Base-by-base conservation (phyloP, 2,113 vertebrate genomes). In the Rhombomys opimus region DNA sequence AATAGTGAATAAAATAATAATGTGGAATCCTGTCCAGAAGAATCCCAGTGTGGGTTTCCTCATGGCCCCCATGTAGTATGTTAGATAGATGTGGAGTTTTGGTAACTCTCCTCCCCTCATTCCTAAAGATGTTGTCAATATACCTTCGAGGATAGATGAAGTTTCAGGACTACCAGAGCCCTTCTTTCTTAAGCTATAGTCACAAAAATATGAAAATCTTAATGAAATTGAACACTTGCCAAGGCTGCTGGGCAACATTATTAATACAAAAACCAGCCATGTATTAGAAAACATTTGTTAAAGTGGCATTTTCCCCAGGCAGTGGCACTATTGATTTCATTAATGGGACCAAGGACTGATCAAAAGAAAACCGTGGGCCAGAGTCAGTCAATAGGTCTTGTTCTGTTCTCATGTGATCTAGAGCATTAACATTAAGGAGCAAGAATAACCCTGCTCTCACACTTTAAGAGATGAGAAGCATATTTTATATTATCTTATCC, bases 291-390 rank as follows among this genome's bases (percentile, higher is more conserved):
- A 84, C 15, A 78, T 38, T 68, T 93, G 17, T 82, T 81, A 82
- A 89, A 32, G 27, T 72, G 50, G 18, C 46, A n/a, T 77, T 86
- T 89, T 57, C 18, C 65, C 12, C 25, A 70, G 22, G 84, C 77
- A 94, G 80, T 81, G 52, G 7, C 76, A 95, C 35, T 23, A 82
- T 10, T 75, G 73, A 90, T 95, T 96, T 96, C 25, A n/a, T 95
- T 86, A 95, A 93, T 90, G 32, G n/a, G n/a, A 89, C 25, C 15
- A 50, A 89, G 25, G 52, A 32, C 67, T 92, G 46, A 50, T 50
- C 86, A 92, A 77, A 89, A 87, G 67, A 41, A 75, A 77, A 17
- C 30, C 2, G 17, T 89, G 32, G 22, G 46, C 95, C 32, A 57
- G 30, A 87, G 52, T 41, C 52, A 93, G 35, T 89, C 61, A 96